Evolutionary conservation across 37 sponge, comb jelly and placozoan genomes (phyloP).

Genomic region (Aplysina aerophoba): DNA sequence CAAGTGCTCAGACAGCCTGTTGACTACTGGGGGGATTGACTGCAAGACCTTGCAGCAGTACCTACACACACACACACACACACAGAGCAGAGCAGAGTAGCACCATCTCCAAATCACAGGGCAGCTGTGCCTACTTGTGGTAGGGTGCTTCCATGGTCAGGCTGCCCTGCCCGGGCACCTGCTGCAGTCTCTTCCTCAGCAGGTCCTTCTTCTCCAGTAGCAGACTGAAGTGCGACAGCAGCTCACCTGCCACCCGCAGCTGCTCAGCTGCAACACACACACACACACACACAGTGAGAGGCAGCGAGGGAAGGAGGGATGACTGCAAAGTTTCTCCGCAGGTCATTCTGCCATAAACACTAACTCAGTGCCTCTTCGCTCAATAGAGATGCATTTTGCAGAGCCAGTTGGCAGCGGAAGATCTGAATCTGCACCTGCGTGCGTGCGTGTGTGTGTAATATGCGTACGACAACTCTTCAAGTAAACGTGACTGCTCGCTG

Average conservation of each 20-base stretch:
- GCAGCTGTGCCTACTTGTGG: conserved; percentile 14
- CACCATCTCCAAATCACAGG: too few relatives aligned
- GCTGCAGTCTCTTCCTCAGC: not conserved
- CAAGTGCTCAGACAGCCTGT: conserved; percentile 59
- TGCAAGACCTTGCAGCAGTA: conserved; percentile 36
- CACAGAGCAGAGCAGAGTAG: not conserved
- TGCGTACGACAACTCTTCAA: not conserved
- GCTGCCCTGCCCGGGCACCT: not conserved
- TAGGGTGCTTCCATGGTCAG: conserved; percentile 8
- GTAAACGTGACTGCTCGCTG: not conserved
- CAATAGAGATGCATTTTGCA: not conserved
- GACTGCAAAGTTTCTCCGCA: not conserved
- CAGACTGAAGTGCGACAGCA: not conserved
- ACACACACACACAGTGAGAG: not conserved
- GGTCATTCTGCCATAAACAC: not conserved
- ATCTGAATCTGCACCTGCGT: not conserved
- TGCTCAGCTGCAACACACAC: not conserved
- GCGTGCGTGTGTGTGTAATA: not conserved
- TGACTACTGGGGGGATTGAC: conserved; percentile 37
- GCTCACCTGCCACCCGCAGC: not conserved
- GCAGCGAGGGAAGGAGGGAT: not conserved
- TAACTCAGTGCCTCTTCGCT: not conserved
- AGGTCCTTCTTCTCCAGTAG: conserved; percentile 3
- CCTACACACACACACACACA: not conserved
- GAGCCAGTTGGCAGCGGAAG: not conserved